These are phyloP conservation scores for Cephus pulcher DNA, from an alignment of 2,888 invertebrate genomes.

Conservation along the genomic window DNA sequence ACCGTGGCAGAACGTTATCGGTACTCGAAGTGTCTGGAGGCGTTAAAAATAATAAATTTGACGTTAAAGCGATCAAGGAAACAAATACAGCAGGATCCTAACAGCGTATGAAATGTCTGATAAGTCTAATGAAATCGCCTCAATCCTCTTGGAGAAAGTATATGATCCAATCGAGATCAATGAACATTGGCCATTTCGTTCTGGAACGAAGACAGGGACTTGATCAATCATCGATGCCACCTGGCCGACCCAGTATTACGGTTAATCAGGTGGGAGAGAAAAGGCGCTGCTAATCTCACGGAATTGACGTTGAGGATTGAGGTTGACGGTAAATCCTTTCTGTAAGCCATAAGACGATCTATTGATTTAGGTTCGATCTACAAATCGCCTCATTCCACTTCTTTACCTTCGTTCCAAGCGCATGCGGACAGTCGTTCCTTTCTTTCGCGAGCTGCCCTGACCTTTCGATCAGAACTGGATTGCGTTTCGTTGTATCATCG, in stretches of 20 bases:
- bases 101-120: neutral
- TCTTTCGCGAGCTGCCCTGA: constrained; percentile 3
- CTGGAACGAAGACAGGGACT: neutral
- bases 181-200: too few species aligned
- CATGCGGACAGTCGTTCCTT: neutral
- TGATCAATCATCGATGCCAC: constrained; percentile 31
- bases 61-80: neutral
- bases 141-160: neutral
- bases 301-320: constrained; percentile 44
- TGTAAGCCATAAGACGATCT: neutral
- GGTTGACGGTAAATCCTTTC: constrained; percentile 54
- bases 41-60: neutral
- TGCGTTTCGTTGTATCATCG: neutral
- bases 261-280: constrained; percentile 42
- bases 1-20: neutral
- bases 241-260: constrained; percentile 51
- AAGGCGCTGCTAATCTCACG: constrained; percentile 42
- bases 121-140: neutral
- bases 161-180: neutral
- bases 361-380: constrained; percentile 1
- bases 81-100: neutral
- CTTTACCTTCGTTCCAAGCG: neutral
- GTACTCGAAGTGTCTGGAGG: neutral
- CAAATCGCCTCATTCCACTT: neutral
- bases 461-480: constrained; percentile 3